These are phyloP conservation scores for Myotis planiceps DNA, from an alignment of 2,797 vertebrate genomes.

Conservation along the genomic window DNA sequence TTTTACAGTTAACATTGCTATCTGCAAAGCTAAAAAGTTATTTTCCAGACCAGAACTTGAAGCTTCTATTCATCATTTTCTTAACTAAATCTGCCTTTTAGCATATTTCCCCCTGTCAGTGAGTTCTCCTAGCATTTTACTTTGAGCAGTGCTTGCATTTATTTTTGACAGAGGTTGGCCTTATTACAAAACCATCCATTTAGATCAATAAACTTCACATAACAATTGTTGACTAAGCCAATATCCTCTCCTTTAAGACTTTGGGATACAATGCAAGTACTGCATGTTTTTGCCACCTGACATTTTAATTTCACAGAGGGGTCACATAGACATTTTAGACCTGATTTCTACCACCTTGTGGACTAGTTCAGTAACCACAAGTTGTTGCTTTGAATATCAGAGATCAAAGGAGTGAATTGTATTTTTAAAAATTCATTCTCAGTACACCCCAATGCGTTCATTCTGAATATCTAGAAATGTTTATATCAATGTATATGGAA, in stretches of 20 bases:
- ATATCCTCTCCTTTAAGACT: constrained; percentile 64
- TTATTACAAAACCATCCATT: constrained; percentile 81
- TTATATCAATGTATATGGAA: neutral
- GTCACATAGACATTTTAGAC: neutral
- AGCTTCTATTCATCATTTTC: constrained; percentile 78
- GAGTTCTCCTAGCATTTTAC: constrained; percentile 54
- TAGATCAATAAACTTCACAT: constrained; percentile 79
- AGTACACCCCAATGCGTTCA: neutral
- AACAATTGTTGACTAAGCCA: constrained; percentile 72
- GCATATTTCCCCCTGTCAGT: constrained; percentile 62
- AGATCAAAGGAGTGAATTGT: neutral
- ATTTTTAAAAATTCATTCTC: neutral
- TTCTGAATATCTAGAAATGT: neutral
- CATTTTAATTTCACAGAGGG: constrained; percentile 25
- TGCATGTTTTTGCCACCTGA: constrained; percentile 40
- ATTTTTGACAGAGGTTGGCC: constrained; percentile 77
- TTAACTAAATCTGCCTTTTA: constrained; percentile 64
- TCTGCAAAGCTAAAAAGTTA: constrained; percentile 72
- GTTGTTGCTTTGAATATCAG: neutral
- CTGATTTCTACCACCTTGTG: constrained; percentile 65
- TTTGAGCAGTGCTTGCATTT: constrained; percentile 71
- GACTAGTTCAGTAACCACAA: constrained; percentile 17
- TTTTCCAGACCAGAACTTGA: constrained; percentile 70
- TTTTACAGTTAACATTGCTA: constrained; percentile 26
- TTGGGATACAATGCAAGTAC: constrained; percentile 36